These are phyloP conservation scores for Rhorus exstirpatorius DNA, from an alignment of 2,888 invertebrate species.

Conservation along the genomic window DNA sequence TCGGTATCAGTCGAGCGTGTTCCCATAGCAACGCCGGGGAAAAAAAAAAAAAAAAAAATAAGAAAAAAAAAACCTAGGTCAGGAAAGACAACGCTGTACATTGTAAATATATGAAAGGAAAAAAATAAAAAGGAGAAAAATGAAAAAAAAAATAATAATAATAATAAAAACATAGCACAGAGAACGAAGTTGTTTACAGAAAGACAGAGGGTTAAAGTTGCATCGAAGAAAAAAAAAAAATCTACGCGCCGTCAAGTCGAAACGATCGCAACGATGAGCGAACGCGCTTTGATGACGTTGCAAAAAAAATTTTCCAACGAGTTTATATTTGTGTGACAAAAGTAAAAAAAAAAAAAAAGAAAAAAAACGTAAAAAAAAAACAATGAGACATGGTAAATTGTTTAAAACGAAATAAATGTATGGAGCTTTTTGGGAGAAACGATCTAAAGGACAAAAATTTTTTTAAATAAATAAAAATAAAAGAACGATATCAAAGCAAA, in stretches of 20 bases:
- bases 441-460: too few species aligned
- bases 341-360: not conserved
- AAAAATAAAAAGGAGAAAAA: conserved; percentile 77
- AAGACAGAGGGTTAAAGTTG: conserved; percentile 81
- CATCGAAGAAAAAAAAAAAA: conserved; percentile 77
- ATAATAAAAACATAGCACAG: conserved; percentile 75
- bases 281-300: not conserved
- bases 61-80: conserved; percentile 79
- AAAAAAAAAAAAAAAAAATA: too few species aligned
- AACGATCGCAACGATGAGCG: conserved; percentile 35
- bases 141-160: not conserved
- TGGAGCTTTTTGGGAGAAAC: conserved; percentile 35
- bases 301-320: conserved; percentile 16
- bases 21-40: conserved; percentile 76
- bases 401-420: conserved; percentile 15
- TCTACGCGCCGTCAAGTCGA: conserved; percentile 29
- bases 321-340: not conserved
- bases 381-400: conserved; percentile 36
- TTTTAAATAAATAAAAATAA: conserved; percentile 14
- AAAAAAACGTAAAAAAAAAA: conserved; percentile 21
- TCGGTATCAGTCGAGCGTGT: conserved; percentile 70
- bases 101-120: conserved; percentile 82
- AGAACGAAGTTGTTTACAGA: conserved; percentile 79
- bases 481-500: not conserved
- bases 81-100: conserved; percentile 83